Evolutionary conservation across 2,888 invertebrate genomes (phyloP), one percentile per base, ranked within the genome.

Genomic region (Dynastes maya): DNA sequence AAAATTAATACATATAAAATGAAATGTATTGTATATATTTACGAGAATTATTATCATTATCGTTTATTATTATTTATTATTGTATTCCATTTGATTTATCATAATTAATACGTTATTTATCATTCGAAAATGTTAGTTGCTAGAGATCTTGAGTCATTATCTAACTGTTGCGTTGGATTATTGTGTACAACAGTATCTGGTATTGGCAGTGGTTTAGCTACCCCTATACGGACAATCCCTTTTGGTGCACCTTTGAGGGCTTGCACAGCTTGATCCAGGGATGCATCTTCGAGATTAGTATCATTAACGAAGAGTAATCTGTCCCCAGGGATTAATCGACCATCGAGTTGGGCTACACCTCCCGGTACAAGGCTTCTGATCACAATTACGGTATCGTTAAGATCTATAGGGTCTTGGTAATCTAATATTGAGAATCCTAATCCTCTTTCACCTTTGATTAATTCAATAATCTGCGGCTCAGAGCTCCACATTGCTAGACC

Each of bases 401-500:
- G 97, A 89, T 99, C 98, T 89, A 98, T 92, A 49, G 99, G 99
- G 91, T 99, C 99, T 90, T 94, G 94, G 88, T 95, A 95, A 90
- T 97, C 99, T 83, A 99, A 92, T 88, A 99, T 98, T 81, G 98
- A 98, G 91, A 99, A 99, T 80, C 99, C 99, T 79, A 99, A 92
- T 13, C 99, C 99, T 80, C 98, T 93, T 88, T 98, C 98, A 81
- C 98, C 98, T 90, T 99, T 99, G 79, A 96, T 93, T 84, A 99
- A 90, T 89, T 98, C 97, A 84, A 99, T 98, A 81, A 98, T 95
- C 88, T 98, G 97, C 63, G 98, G 97, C 86, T 98, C 98, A 13
- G 96, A 96, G 83, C 97, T 97, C 99, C 99, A 99, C 96, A 98
- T 98, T 55, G 98, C 98, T 83, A 99, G 91, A 5, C 98, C 98